These are phyloP conservation scores for Drosophila recens DNA, from an alignment of 2,888 invertebrate genomes.

Conservation along the genomic window DNA sequence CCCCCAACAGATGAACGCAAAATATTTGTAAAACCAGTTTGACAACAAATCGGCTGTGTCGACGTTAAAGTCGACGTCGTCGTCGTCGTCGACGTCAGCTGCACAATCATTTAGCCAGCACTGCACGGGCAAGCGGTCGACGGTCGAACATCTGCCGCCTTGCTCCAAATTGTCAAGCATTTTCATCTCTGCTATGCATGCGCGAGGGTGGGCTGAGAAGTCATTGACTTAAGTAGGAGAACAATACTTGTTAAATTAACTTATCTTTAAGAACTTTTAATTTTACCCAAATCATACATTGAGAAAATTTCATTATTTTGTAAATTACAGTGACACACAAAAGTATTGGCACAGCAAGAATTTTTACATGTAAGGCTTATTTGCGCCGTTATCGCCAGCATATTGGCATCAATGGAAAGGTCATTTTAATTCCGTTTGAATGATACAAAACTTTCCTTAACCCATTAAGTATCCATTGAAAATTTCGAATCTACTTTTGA, in stretches of 20 bases:
- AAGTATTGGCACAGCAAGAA: no score
- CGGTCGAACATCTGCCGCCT: conserved; percentile 67
- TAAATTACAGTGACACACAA: no score
- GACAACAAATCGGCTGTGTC: conserved; percentile 78
- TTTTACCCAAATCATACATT: no score
- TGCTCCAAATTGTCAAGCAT: conserved; percentile 67
- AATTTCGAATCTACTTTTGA: no score
- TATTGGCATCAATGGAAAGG: no score
- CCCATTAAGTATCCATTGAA: no score
- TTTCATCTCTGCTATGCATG: conserved; percentile 49
- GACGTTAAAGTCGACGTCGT: conserved; percentile 47
- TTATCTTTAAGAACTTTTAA: no score
- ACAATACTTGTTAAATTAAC: not conserved
- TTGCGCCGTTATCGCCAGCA: no score
- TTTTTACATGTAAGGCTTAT: no score
- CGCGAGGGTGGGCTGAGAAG: not conserved
- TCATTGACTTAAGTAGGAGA: not conserved
- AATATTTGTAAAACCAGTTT: conserved; percentile 81
- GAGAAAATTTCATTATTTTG: no score
- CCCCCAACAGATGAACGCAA: conserved; percentile 71
- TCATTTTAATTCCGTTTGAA: no score
- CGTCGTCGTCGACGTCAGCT: conserved; percentile 49
- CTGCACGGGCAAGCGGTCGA: conserved; percentile 31
- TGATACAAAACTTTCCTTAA: no score
- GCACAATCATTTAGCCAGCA: conserved; percentile 69